Evolutionary conservation across 2,888 invertebrate species (phyloP).

Genomic region (Trisateles emortualis): DNA sequence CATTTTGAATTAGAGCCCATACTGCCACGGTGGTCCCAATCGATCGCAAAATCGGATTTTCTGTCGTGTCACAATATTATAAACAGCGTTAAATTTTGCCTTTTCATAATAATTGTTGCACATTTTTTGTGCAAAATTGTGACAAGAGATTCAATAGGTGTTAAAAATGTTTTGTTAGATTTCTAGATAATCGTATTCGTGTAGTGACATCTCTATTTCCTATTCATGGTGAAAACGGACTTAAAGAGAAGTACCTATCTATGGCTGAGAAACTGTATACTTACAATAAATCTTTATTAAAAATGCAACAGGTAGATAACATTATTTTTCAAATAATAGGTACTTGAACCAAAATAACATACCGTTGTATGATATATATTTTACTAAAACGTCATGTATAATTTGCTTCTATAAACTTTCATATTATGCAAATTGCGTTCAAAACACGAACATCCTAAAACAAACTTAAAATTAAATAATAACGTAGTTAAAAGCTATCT

Average conservation of each 20-base stretch:
- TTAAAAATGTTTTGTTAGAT: slow-evolving; percentile 23
- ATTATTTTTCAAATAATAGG: slow-evolving; percentile 18
- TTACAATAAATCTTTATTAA: no score
- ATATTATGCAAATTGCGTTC: slow-evolving; percentile 51
- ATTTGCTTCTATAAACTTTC: slow-evolving; percentile 43
- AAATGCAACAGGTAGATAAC: not conserved
- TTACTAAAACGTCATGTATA: slow-evolving; percentile 39
- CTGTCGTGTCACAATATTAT: slow-evolving; percentile 77
- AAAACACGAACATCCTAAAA: slow-evolving; percentile 62
- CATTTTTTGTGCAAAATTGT: slow-evolving; percentile 30
- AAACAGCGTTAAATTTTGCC: slow-evolving; percentile 65
- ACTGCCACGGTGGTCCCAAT: slow-evolving; percentile 71
- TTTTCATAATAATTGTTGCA: slow-evolving; percentile 53
- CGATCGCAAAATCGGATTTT: slow-evolving; percentile 42
- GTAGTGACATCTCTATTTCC: slow-evolving; percentile 21
- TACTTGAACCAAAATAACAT: slow-evolving; percentile 22
- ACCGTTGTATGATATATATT: slow-evolving; percentile 16
- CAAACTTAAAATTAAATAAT: slow-evolving; percentile 75
- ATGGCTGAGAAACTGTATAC: not conserved
- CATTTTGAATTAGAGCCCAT: slow-evolving; percentile 62
- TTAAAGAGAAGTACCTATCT: not conserved
- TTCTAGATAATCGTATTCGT: slow-evolving; percentile 35
- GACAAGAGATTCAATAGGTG: slow-evolving; percentile 21
- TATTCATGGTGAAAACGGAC: not conserved
- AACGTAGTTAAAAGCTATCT: slow-evolving; percentile 76